Conservation (phyloP, 2,113 vertebrate genomes). For the Pygoscelis adeliae region DNA sequence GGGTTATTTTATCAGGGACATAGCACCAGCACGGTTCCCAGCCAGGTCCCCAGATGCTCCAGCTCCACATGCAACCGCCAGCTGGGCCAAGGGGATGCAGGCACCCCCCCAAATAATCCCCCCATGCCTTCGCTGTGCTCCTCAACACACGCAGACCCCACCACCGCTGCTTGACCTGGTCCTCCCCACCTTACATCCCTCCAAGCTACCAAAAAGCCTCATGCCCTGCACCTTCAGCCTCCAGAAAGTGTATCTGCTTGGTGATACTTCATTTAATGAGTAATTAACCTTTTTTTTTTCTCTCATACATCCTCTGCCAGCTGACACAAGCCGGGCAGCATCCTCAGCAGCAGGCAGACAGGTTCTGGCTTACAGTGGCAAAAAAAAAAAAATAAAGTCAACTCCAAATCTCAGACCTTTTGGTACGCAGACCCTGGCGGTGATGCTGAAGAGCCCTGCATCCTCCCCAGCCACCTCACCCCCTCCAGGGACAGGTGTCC, state of each 20-base stretch:
- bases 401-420: background rate
- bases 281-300: slow-evolving; percentile 7
- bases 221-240: background rate
- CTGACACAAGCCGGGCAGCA: background rate
- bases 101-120: too few species aligned
- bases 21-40: background rate
- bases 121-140: fast-evolving
- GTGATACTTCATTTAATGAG: background rate
- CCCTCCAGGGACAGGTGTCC: fast-evolving
- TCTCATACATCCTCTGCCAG: background rate
- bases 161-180: background rate
- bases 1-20: background rate
- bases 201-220: background rate
- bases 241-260: background rate
- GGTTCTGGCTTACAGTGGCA: background rate
- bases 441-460: background rate
- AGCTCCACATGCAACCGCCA: fast-evolving
- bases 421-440: background rate
- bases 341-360: background rate
- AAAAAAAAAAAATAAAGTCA: background rate
- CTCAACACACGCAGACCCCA: fast-evolving
- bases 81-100: fast-evolving
- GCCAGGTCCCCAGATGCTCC: background rate
- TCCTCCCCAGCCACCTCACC: background rate
- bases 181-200: background rate